Base-by-base conservation (phyloP, 2,113 vertebrate species). In the Pogonocichla stellata region DNA sequence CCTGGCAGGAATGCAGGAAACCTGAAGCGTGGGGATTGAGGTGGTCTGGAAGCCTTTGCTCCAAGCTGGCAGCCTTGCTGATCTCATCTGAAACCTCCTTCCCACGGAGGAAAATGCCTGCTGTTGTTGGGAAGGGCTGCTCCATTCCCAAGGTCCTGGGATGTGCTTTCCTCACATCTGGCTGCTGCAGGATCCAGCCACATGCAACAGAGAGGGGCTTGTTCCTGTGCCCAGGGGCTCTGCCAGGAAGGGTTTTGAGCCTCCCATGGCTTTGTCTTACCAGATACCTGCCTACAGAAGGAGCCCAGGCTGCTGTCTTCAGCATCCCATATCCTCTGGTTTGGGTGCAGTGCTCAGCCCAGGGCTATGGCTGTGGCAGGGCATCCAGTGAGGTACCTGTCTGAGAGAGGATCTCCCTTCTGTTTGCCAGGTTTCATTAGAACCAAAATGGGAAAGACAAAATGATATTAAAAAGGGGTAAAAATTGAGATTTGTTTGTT, bases 11-110 rank as follows among this genome's bases (percentile, higher is more conserved):
- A 38, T 2, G 4, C n/a, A 42, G 62, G 71, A 80, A 90, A 72
- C 33, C 33, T 36, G 45, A 75, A 54, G 26, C 0, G 0, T 58
- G 38, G 50, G 36, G 51, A 45, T 14, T 25, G 54, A 53, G 71
- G 54, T n/a, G 62, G 28, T 48, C 64, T 86, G 93, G 71, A 57
- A 94, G 79, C 14, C 22, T 48, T 74, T 80, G 5, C 26, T 89
- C 15, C 18, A 4, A 2, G 48, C 38, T 65, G 64, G 42, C 75
- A 95, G 84, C 31, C n/a, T 16, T 12, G 16, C n/a, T 91, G n/a
- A 38, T 88, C 22, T 51, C 2, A 0, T 69, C 36, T 64, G 22
- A 60, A 58, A 26, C 42, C 28, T 57, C 45, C 48, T 80, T 65
- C 26, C 19, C 29, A 19, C 7, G 14, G 38, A 79, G 50, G n/a